Percentiles rank a stretch among this genome's conserved stretches.
Evolutionary conservation across 2,797 vertebrate species (phyloP).

Genomic region (Fratercula arctica): DNA sequence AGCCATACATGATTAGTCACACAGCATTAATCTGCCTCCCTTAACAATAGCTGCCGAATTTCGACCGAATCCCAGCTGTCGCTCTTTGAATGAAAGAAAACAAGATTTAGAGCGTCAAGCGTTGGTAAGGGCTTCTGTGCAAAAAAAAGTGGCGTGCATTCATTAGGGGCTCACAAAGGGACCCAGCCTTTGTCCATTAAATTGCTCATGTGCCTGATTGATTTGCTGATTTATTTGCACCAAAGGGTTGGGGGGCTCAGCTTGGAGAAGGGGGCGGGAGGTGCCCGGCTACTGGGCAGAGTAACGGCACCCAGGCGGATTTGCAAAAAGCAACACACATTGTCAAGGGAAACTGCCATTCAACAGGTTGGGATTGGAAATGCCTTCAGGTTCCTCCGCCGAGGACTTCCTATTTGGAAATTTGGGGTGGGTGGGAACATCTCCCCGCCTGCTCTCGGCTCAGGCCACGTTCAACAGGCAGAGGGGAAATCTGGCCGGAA

Average conservation of each 20-base stretch:
- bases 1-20: constrained; percentile 98
- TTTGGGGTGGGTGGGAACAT: constrained; percentile 63
- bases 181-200: constrained; percentile 81
- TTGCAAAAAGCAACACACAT: constrained; percentile 50
- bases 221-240: constrained; percentile 77
- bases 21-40: constrained; percentile 93
- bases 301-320: constrained; percentile 64
- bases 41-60: constrained; percentile 91
- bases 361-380: constrained; percentile 83
- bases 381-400: constrained; percentile 29
- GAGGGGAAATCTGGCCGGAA: constrained; percentile 66
- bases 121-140: constrained; percentile 85
- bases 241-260: constrained; percentile 69
- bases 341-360: constrained; percentile 76
- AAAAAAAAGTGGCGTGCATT: constrained; percentile 83
- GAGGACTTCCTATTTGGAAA: constrained; percentile 52
- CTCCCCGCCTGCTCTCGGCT: constrained; percentile 5
- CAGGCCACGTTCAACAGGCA: constrained; percentile 44
- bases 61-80: constrained; percentile 98
- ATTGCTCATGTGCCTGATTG: constrained; percentile 83
- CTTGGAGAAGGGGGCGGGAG: constrained; percentile 36
- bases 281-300: constrained; percentile 44
- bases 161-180: constrained; percentile 84
- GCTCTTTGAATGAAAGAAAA: constrained; percentile 91
- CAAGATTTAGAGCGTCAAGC: constrained; percentile 94